Conservation (phyloP, 2,113 vertebrate genomes). For the Erpornis zantholeuca region DNA sequence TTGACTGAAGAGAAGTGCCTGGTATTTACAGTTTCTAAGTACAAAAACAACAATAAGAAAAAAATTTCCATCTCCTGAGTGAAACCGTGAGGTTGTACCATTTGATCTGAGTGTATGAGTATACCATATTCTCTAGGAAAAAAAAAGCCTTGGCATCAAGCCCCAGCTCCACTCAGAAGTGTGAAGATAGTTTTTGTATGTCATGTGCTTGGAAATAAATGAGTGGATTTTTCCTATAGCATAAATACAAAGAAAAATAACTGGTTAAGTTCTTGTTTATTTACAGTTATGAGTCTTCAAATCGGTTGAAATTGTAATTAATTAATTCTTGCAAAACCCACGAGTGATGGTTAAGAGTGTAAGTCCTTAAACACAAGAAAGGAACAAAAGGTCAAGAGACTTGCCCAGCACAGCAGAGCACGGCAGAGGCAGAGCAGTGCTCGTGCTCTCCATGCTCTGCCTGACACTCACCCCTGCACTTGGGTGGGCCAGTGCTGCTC, state of each 20-base stretch:
- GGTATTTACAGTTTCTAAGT: background rate
- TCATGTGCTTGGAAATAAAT: conserved; percentile 29
- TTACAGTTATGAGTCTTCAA: background rate
- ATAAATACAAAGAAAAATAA: conserved; percentile 27
- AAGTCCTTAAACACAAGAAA: background rate
- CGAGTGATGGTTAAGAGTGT: background rate
- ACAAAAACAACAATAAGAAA: background rate
- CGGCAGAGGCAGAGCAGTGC: background rate
- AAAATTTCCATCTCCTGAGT: background rate
- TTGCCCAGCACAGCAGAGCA: background rate
- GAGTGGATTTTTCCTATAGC: conserved; percentile 4
- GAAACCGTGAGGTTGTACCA: background rate
- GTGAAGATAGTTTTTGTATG: conserved; percentile 39
- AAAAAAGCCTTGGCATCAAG: conserved; percentile 30
- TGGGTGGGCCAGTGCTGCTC: fast-evolving
- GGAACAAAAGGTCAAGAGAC: background rate
- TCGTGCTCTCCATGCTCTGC: background rate
- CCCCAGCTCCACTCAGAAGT: conserved; percentile 48
- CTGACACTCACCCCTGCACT: background rate
- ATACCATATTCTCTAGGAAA: conserved; percentile 1
- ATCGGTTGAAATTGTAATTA: background rate
- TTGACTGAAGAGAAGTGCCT: background rate
- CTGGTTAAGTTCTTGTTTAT: background rate
- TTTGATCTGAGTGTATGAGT: background rate
- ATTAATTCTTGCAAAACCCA: background rate